These are phyloP conservation scores for Fistularia commersonii DNA, from an alignment of 2,797 vertebrate genomes.

Conservation along the genomic window DNA sequence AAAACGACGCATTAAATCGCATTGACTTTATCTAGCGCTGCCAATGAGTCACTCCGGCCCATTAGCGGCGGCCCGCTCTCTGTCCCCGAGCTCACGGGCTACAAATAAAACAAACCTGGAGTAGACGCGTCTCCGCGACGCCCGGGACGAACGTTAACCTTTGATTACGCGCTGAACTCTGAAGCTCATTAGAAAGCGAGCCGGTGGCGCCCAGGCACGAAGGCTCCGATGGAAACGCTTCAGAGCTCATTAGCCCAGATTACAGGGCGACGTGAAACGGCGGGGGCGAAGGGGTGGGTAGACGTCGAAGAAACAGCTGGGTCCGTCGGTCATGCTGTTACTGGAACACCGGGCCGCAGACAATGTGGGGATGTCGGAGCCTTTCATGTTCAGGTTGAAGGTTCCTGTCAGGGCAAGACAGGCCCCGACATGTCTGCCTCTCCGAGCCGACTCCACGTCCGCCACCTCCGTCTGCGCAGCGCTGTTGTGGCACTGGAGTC, in stretches of 20 bases:
- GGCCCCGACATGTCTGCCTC: slow-evolving; percentile 60
- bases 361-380: slow-evolving; percentile 66
- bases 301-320: slow-evolving; percentile 73
- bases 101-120: slow-evolving; percentile 8
- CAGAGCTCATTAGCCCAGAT: slow-evolving; percentile 61
- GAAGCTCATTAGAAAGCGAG: slow-evolving; percentile 42
- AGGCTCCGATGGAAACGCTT: slow-evolving; percentile 54
- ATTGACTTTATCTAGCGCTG: slow-evolving; percentile 21
- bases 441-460: slow-evolving; percentile 37
- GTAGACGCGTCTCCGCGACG: slow-evolving; percentile 11
- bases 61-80: slow-evolving; percentile 18
- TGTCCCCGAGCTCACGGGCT: slow-evolving; percentile 6
- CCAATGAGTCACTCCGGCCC: slow-evolving; percentile 30
- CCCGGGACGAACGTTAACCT: slow-evolving; percentile 32
- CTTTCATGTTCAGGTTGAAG: slow-evolving; percentile 76
- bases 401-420: slow-evolving; percentile 67
- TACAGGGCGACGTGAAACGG: slow-evolving; percentile 66
- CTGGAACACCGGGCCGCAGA: slow-evolving; percentile 57
- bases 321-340: slow-evolving; percentile 36
- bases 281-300: slow-evolving; percentile 30
- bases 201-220: slow-evolving; percentile 42
- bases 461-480: slow-evolving; percentile 28
- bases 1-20: slow-evolving; percentile 22
- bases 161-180: slow-evolving; percentile 25
- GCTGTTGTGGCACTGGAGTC: slow-evolving; percentile 36